phyloP scores from a whole-genome alignment of 1,140 invertebrate genomes.

The fruit fly (Drosophila melanogaster) region Release_6_plus_ISO1_MT NT_033777.3:21529001-21529500 shows the following conservation, averaged over 20 bases:
- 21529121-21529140: slow-evolving; percentile 81
- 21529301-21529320: slow-evolving; percentile 41
- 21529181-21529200: neutral
- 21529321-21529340: slow-evolving; percentile 50
- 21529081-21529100: slow-evolving; percentile 83
- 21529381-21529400: slow-evolving; percentile 84
- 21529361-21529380: slow-evolving; percentile 79
- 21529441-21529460: slow-evolving; percentile 85
- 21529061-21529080: slow-evolving; percentile 82
- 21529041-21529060: slow-evolving; percentile 45
- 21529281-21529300: slow-evolving; percentile 33
- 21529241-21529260: slow-evolving; percentile 72
- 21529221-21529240: slow-evolving; percentile 33
- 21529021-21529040: slow-evolving; percentile 20
- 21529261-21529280: slow-evolving; percentile 74
- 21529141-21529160: slow-evolving; percentile 71
- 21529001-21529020: slow-evolving; percentile 42
- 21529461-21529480: slow-evolving; percentile 82
- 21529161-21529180: slow-evolving; percentile 30
- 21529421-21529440: slow-evolving; percentile 85
- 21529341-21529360: slow-evolving; percentile 81
- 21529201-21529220: slow-evolving; percentile 13
- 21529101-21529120: slow-evolving; percentile 82
- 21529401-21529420: slow-evolving; percentile 85
- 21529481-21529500: slow-evolving; percentile 26